Evolutionary conservation across 30 jellyfish, hydroid and myxozoan species (phyloP), one percentile per base, ranked within the genome.

Genomic region (Turritopsis dohrnii): DNA sequence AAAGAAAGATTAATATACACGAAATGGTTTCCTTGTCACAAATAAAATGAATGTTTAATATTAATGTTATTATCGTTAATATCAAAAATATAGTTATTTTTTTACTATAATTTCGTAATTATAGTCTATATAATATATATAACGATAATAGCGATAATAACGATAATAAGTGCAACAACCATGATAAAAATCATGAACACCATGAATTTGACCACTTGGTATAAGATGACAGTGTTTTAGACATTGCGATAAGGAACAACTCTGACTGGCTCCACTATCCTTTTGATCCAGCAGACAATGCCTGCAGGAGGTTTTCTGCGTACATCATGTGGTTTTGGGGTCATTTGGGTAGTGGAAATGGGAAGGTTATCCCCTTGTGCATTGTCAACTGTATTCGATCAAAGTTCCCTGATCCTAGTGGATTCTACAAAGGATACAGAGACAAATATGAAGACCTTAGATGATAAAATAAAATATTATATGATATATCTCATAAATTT

Each of bases 301-400:
- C 82, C 9, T 84, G 87, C 69, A 76, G 88, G 84, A 0, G 89
- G 20, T 65, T 21, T 25, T 52, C 93, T 16, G 89, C 88, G 69
- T 85, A 85, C 65, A 28, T 13, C 5, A 3, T 85, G 27, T 85
- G 93, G 93, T 52, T 21, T 31, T 85, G 88, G 88, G 93, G 88
- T 1, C 53, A 65, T 23, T 87, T 84, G 17, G 88, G 92, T 1
- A 52, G 41, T 0, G 69, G 83, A 17, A 69, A 85, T 52, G 76
- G 88, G 71, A 85, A 79, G 65, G 93, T 85, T 4, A 85, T 85
- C 8, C 88, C 93, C 3, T 29, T 89, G 8, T 77, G 89, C 31
- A 9, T 76, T 53, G 84, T 76, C 8, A 1, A 28, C 52, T 54
- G 7, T 16, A 85, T 77, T 13, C 76, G 93, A 65, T 84, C 76